These are phyloP conservation scores for Daktulosphaira vitifoliae DNA, from an alignment of 1,140 invertebrate genomes.

Conservation along the genomic window DNA sequence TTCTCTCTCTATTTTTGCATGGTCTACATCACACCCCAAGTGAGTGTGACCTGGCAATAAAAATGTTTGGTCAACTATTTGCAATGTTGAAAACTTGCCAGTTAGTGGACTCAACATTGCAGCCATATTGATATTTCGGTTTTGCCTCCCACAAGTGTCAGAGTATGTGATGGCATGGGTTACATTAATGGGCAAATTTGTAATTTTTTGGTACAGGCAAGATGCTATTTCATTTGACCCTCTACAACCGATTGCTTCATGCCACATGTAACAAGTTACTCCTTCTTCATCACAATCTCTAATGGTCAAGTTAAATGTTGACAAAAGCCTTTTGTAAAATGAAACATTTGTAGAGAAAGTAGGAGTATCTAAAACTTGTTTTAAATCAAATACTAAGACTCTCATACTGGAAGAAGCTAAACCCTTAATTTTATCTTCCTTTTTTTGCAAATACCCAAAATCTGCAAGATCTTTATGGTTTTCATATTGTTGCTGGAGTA, in stretches of 20 bases:
- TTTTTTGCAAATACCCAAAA: neutral
- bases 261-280: conserved; percentile 40
- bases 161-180: conserved; percentile 24
- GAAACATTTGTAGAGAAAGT: conserved; percentile 21
- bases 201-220: conserved; percentile 4
- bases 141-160: conserved; percentile 32
- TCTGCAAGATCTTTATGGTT: neutral
- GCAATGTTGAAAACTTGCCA: neutral
- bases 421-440: neutral
- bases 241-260: conserved; percentile 38
- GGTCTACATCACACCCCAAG: conserved; percentile 27
- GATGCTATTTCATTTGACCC: conserved; percentile 20
- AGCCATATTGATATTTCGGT: conserved; percentile 30
- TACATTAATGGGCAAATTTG: conserved; percentile 18
- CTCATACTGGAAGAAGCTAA: neutral
- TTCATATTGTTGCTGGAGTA: neutral
- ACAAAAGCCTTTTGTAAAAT: conserved; percentile 35
- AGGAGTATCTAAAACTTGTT: conserved; percentile 33
- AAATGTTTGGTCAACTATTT: conserved; percentile 23
- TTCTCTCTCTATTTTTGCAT: conserved; percentile 16
- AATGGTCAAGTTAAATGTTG: conserved; percentile 27
- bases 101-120: conserved; percentile 11
- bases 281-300: conserved; percentile 18
- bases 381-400: conserved; percentile 33
- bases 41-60: conserved; percentile 13